These are phyloP conservation scores for Promerops cafer DNA, from an alignment of 2,113 vertebrate genomes.

Conservation along the genomic window DNA sequence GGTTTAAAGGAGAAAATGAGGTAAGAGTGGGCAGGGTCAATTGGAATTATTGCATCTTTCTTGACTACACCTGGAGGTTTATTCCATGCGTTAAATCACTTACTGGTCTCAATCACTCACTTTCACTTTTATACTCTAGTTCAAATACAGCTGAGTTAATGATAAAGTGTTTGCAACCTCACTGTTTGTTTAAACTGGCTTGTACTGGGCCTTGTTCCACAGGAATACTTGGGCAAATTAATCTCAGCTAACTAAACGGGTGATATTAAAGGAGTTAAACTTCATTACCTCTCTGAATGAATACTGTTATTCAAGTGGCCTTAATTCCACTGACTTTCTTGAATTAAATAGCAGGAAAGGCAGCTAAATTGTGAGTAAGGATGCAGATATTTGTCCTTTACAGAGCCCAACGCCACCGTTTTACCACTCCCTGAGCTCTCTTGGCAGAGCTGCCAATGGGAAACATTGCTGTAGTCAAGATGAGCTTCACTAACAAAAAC, in stretches of 20 bases:
- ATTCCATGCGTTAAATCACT: neutral
- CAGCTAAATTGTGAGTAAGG: neutral
- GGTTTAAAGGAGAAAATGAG: neutral
- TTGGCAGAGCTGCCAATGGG: neutral
- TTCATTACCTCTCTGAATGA: neutral
- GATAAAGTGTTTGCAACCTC: neutral
- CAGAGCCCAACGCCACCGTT: neutral
- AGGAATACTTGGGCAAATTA: neutral
- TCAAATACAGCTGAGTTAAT: neutral
- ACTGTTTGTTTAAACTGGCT: neutral
- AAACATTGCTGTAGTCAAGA: neutral
- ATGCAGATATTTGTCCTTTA: neutral
- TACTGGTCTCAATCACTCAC: neutral
- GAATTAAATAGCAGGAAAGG: neutral
- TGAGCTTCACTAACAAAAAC: neutral
- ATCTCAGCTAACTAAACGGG: neutral
- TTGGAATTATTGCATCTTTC: neutral
- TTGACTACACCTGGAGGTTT: neutral
- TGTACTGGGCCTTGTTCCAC: neutral
- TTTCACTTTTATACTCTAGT: neutral
- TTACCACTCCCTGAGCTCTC: neutral
- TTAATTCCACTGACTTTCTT: neutral
- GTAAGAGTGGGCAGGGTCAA: neutral
- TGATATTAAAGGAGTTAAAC: neutral
- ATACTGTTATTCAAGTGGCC: neutral